Base-by-base conservation (phyloP, 2,797 vertebrate species). In the Coreius guichenoti region DNA sequence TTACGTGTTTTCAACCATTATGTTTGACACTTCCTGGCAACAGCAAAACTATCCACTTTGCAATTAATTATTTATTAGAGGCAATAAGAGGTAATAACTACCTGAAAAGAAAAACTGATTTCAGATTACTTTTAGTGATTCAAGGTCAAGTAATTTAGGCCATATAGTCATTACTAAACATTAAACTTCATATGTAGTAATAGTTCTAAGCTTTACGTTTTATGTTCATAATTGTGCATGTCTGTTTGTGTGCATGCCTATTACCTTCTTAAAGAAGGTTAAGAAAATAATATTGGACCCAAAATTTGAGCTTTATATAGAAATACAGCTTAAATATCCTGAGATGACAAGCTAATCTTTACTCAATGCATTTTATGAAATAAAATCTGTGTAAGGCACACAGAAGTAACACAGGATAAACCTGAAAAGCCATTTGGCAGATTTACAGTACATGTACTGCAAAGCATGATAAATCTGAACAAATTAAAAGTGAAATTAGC, bases 401-500 rank as follows among this genome's bases (percentile, higher is more conserved):
- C 16, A 29, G 19, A 21, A 43, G 29, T 23, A 75, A 79, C 16
- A 19, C 5, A 19, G 23, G 3, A 49, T 43, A 67, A 80, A 67
- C 14, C 31, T 39, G 3, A 21, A 26, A 26, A 39, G 4, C 21
- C 29, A 81, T 54, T 68, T 36, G 51, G 43, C 13, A 68, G 21
- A 29, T 26, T 69, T 51, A 76, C 16, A 21, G 72, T 49, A 31
- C n/a, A 47, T 51, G 45, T 68, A 51, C 63, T 69, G 47, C 65
- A 69, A 36, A 69, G 63, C 31, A 26, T 51, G 47, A 51, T 81
- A n/a, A 36, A 70, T 72, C 49, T 72, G 33, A 9, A 70, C 16
- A 74, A 74, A 73, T 29, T 63, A 26, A 67, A 85, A 49, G 13
- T 45, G 12, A 80, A 83, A 74, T 51, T 70, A 63, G 29, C 67